A percentile compares a stretch with the other conserved stretches of the same genome.
Conservation (phyloP, 2,797 vertebrate species). For the Pseudochaenichthys georgianus region DNA sequence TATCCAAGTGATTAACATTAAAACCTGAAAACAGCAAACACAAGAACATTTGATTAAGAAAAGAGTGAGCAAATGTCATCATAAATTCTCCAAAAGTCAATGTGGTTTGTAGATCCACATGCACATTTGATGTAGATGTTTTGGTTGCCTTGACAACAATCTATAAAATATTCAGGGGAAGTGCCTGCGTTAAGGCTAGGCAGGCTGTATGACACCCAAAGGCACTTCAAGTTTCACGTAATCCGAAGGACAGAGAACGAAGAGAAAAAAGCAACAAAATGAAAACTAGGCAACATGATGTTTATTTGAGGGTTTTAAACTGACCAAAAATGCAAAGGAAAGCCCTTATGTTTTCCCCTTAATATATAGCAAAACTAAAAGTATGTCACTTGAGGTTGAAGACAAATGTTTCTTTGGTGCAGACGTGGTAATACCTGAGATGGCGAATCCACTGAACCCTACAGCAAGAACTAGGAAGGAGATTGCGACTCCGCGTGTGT, state of each 20-base stretch:
- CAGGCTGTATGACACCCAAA: constrained; percentile 19
- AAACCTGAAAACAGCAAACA: constrained; percentile 86
- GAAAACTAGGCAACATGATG: background rate
- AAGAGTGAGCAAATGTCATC: background rate
- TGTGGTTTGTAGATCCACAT: constrained; percentile 1
- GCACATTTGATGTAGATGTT: background rate
- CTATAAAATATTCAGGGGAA: constrained; percentile 54
- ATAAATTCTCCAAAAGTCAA: background rate
- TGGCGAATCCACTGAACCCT: constrained; percentile 98
- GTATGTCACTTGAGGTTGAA: background rate
- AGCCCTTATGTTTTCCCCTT: background rate
- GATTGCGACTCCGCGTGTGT: constrained; percentile 94
- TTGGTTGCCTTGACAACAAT: constrained; percentile 33
- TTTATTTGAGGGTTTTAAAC: background rate
- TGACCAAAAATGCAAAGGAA: background rate
- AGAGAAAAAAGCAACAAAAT: background rate
- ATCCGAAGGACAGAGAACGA: constrained; percentile 4
- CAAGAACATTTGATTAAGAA: background rate
- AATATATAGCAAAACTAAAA: background rate
- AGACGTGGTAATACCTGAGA: constrained; percentile 89
- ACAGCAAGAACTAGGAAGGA: constrained; percentile 96
- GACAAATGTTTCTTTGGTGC: background rate
- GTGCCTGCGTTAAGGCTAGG: constrained; percentile 14
- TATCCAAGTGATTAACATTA: constrained; percentile 98
- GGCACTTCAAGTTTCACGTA: constrained; percentile 13